These are phyloP conservation scores for Datnioides undecimradiatus DNA, from an alignment of 2,113 vertebrate species.

Conservation along the genomic window DNA sequence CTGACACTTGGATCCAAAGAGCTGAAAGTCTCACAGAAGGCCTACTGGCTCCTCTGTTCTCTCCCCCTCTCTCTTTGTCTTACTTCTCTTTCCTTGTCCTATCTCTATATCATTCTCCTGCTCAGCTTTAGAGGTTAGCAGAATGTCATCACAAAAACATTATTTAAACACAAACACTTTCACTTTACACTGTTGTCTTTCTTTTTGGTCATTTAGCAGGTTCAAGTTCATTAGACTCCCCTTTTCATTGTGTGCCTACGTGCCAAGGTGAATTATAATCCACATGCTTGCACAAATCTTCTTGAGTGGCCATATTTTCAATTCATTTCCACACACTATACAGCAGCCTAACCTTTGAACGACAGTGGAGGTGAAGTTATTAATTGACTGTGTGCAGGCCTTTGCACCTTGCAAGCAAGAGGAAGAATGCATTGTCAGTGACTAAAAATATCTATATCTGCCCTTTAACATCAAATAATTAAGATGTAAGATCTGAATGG, in stretches of 20 bases:
- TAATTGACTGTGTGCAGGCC: slow-evolving; percentile 68
- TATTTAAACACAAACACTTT: background rate
- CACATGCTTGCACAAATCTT: background rate
- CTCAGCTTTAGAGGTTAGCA: background rate
- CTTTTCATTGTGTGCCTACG: background rate
- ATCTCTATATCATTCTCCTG: slow-evolving; percentile 1
- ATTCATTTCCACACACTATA: slow-evolving; percentile 18
- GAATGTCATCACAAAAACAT: background rate
- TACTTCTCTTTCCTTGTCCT: background rate
- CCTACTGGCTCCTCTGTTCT: slow-evolving; percentile 13
- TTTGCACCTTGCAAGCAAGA: slow-evolving; percentile 46
- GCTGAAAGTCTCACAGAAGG: slow-evolving; percentile 44
- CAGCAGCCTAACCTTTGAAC: slow-evolving; percentile 66
- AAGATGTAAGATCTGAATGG: background rate
- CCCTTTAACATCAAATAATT: background rate
- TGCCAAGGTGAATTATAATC: background rate
- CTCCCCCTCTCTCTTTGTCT: slow-evolving; percentile 10
- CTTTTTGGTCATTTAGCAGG: background rate
- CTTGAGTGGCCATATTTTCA: background rate
- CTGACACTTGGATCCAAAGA: slow-evolving; percentile 53
- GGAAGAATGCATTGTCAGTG: background rate
- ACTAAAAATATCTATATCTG: background rate
- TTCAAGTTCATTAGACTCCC: background rate
- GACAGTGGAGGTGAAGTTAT: slow-evolving; percentile 55
- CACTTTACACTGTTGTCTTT: background rate